Percentiles rank a stretch among this genome's conserved stretches.
Conservation (phyloP, 2,797 vertebrate genomes). For the Chromis chromis region DNA sequence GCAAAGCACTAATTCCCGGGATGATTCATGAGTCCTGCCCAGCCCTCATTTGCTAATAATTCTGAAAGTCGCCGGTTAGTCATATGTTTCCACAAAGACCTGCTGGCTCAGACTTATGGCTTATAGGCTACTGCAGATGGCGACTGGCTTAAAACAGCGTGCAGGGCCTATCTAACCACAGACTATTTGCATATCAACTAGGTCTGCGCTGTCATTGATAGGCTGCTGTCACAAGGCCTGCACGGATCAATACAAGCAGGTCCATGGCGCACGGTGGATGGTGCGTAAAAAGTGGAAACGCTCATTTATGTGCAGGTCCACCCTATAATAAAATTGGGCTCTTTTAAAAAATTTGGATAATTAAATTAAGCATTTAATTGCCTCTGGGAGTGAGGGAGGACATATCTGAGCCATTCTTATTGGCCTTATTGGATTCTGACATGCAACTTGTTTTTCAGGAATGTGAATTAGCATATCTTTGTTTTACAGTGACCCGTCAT, state of each 20-base stretch:
- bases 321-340: not conserved
- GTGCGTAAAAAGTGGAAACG: not conserved
- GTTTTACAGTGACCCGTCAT: conserved; percentile 20
- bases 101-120: conserved; percentile 62
- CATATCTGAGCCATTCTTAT: not conserved
- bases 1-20: conserved; percentile 44
- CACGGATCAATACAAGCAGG: conserved; percentile 43
- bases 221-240: conserved; percentile 24
- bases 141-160: conserved; percentile 43
- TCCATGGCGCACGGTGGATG: too few relatives aligned
- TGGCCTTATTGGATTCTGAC: not conserved
- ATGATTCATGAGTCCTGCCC: conserved; percentile 54
- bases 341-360: conserved; percentile 24
- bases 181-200: conserved; percentile 57
- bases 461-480: not conserved
- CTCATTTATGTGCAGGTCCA: not conserved
- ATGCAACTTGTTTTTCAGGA: not conserved
- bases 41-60: conserved; percentile 48
- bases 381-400: conserved; percentile 33
- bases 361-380: conserved; percentile 45
- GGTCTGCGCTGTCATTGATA: conserved; percentile 37
- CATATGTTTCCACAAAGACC: conserved; percentile 60
- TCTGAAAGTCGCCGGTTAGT: conserved; percentile 51
- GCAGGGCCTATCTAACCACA: conserved; percentile 42
- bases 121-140: conserved; percentile 61